Percentiles rank a stretch among this genome's conserved stretches.
Evolutionary conservation across 2,888 invertebrate species (phyloP).

Genomic region (Prosapia bicincta): DNA sequence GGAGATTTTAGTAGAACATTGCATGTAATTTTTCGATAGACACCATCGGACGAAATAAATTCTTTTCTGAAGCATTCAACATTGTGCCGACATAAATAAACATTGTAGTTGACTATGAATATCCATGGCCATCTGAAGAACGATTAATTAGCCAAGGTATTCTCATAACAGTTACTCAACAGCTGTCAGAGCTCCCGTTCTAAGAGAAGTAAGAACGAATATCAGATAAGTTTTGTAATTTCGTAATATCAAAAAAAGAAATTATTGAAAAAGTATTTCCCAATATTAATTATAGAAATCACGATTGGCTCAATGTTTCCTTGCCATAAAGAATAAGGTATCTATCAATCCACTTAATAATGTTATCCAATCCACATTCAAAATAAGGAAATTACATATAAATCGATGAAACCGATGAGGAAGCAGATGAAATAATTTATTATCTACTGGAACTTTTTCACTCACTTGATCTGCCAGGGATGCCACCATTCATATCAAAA

Average conservation of each 20-base stretch:
- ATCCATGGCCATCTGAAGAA: background rate
- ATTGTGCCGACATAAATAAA: background rate
- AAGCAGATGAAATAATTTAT: constrained; percentile 24
- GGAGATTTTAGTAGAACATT: background rate
- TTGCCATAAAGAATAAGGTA: too few species aligned
- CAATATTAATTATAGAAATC: background rate
- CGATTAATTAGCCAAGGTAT: too few species aligned
- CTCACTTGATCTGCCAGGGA: constrained; percentile 16
- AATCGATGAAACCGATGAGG: constrained; percentile 28
- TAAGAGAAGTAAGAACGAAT: too few species aligned
- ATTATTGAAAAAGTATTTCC: background rate
- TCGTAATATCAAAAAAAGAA: too few species aligned
- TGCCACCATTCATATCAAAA: background rate
- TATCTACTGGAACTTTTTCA: constrained; percentile 39
- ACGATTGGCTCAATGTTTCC: background rate
- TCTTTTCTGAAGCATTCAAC: background rate
- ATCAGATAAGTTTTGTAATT: too few species aligned
- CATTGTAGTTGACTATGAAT: background rate
- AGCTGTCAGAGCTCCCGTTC: background rate
- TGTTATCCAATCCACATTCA: too few species aligned
- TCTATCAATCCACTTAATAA: background rate
- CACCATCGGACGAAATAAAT: background rate
- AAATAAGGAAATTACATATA: constrained; percentile 4
- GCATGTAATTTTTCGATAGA: background rate
- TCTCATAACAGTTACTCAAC: too few species aligned